Evolutionary conservation across 92 coral and sea anemone genomes (phyloP).

Genomic region (Isaurus tuberculatus): DNA sequence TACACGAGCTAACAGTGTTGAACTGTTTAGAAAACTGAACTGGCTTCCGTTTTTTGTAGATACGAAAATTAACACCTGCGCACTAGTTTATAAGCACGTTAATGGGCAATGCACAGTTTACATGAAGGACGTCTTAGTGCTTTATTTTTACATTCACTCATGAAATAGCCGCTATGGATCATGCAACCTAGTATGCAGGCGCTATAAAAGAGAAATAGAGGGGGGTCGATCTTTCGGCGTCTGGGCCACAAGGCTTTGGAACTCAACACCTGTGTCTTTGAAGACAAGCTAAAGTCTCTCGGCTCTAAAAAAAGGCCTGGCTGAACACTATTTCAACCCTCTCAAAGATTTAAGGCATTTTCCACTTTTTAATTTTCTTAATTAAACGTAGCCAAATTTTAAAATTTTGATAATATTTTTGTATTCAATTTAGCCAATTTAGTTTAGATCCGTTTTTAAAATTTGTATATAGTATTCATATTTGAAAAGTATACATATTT

Average conservation of each 20-base stretch:
- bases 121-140: conserved; percentile 9
- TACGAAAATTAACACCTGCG: conserved; percentile 34
- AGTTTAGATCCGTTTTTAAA: too few species aligned
- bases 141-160: conserved; percentile 32
- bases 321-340: too few species aligned
- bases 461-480: too few species aligned
- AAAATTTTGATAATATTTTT: too few species aligned
- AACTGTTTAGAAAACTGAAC: conserved; percentile 46
- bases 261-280: too few species aligned
- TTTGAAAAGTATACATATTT: too few species aligned
- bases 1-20: conserved; percentile 60
- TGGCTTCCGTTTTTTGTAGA: conserved; percentile 53
- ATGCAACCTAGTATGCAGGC: conserved; percentile 46
- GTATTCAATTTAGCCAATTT: too few species aligned
- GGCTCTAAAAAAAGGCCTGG: too few species aligned
- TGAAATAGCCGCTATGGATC: conserved; percentile 27
- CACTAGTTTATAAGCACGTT: conserved; percentile 42
- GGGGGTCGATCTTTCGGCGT: conserved; percentile 51
- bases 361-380: too few species aligned
- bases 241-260: conserved; percentile 41
- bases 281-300: too few species aligned
- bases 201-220: conserved; percentile 43
- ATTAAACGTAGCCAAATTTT: too few species aligned
- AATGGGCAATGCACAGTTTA: conserved; percentile 28
- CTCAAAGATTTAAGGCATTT: too few species aligned